Conservation (phyloP, 2,888 invertebrate species). For the Pyrrhia umbra region DNA sequence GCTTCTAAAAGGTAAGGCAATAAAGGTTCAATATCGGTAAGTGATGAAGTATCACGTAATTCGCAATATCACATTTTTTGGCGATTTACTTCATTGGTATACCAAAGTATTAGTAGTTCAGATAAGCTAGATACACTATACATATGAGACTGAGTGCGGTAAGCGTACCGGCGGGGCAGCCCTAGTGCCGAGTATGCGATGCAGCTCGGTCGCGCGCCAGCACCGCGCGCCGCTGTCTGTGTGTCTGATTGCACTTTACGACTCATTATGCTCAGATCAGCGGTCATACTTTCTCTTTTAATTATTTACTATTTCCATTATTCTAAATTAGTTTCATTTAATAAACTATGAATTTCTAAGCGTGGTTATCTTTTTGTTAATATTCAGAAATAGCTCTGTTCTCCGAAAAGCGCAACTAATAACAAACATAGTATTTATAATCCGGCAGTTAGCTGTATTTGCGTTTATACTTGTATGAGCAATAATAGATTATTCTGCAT, state of each 20-base stretch:
- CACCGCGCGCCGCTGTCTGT: slow-evolving; percentile 18
- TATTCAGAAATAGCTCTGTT: not conserved
- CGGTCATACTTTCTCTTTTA: slow-evolving; percentile 20
- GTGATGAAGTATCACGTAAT: too few relatives aligned
- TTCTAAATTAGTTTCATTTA: not conserved
- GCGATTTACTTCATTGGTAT: too few relatives aligned
- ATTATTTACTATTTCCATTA: not conserved
- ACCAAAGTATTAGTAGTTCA: too few relatives aligned
- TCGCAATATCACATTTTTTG: too few relatives aligned
- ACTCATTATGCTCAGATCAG: slow-evolving; percentile 32
- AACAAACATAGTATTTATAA: not conserved
- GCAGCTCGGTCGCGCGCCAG: not conserved
- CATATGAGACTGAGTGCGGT: too few relatives aligned
- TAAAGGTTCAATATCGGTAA: too few relatives aligned
- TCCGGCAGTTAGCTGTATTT: not conserved
- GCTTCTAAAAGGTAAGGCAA: too few relatives aligned
- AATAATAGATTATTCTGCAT: slow-evolving; percentile 21
- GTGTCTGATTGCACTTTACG: slow-evolving; percentile 44
- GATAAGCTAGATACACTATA: too few relatives aligned
- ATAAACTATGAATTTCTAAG: not conserved
- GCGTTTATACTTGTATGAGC: not conserved
- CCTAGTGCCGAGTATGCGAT: slow-evolving; percentile 16
- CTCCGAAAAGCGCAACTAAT: not conserved
- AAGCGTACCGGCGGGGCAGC: not conserved
- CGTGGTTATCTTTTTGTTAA: too few relatives aligned